Evolutionary conservation across 2,888 invertebrate genomes (phyloP), one percentile per base, ranked within the genome.

Genomic region (Amiota mariae): DNA sequence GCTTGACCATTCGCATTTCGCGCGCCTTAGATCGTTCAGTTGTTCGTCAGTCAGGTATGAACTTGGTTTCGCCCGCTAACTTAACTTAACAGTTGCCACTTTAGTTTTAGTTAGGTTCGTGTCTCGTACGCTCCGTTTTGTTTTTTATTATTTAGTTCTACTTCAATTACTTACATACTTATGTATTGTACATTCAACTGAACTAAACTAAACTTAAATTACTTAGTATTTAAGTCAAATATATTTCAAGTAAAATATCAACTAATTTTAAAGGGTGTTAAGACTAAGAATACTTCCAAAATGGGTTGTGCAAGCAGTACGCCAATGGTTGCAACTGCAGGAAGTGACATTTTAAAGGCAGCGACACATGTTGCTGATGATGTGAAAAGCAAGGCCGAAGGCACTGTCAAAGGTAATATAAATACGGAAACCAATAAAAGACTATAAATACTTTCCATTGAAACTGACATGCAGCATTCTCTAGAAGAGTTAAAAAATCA

Each of bases 251-350:
- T 75, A 24, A 24, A 18, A 51, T 1, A 54, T 54, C n/a, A n/a
- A n/a, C 18, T 18, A 51, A 13, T 15, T 11, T 56, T 9, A 76
- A 15, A 64, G 10, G 59, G n/a, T 10, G 9, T 18, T 47, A 68
- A 48, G 3, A 68, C 76, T 72, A 73, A 75, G 76, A 68, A 78
- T 77, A 73, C 2, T 18, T 47, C 66, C 18, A 76, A 70, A 75
- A 88, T 88, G 88, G 88, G 88, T 81, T 88, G 88, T 76, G 88
- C 88, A 71, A 84, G 87, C 80, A 88, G 88, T 83, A 86, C 87
- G 64, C 88, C 88, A 72, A 87, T 88, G 88, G 81, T 88, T 79
- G 88, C 88, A 74, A 87, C 88, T 36, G 86, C 86, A 71, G 88
- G 88, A 76, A 87, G 87, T 82, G 88, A 88, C 82, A 87, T 88